Evolutionary conservation across 2,113 vertebrate species (phyloP), one percentile per base, ranked within the genome.

Genomic region (Holacanthus passer): DNA sequence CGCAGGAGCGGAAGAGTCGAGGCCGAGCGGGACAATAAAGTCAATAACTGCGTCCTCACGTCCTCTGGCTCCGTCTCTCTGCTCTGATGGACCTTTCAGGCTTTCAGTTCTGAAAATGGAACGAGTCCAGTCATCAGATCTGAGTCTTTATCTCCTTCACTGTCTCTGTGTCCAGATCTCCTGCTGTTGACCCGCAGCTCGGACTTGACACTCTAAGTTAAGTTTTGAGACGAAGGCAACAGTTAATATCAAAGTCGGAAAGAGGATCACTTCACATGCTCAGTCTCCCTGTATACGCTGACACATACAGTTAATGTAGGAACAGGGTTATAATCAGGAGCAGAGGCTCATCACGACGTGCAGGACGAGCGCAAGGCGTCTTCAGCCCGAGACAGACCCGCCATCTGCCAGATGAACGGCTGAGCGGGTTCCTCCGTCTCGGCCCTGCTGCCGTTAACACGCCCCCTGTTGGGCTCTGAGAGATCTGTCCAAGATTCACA

Each of bases 91-190:
- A 8, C 35, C 35, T 37, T 37, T 37, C 37, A 43, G 17, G 43
- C 39, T 47, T 64, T 19, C 14, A 27, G 0, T 48, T 35, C 73
- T 79, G 58, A 82, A 82, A 64, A 79, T 69, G 75, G 43, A 87
- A 41, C 13, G 5, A 35, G 7, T 37, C 12, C 9, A n/a, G 64
- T 73, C 53, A 52, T 45, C 24, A 68, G 52, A 41, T 32, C 16
- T 60, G 64, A 76, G 43, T 45, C 3, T 48, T 0, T 48, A 2
- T 48, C 43, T 16, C 43, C 43, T 43, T 43, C 4, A 2, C 41
- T 43, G 11, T 10, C 3, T 53, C 24, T 53, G 17, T 35, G 1
- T 39, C 59, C 43, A 66, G 7, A 76, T 37, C 41, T 7, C 13
- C 31, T 47, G 4, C 2, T 45, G 7, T 77, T 69, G 62, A 74